These are phyloP conservation scores for Mormyrus hasselquistii DNA, from an alignment of 2,797 vertebrate species.

Conservation along the genomic window DNA sequence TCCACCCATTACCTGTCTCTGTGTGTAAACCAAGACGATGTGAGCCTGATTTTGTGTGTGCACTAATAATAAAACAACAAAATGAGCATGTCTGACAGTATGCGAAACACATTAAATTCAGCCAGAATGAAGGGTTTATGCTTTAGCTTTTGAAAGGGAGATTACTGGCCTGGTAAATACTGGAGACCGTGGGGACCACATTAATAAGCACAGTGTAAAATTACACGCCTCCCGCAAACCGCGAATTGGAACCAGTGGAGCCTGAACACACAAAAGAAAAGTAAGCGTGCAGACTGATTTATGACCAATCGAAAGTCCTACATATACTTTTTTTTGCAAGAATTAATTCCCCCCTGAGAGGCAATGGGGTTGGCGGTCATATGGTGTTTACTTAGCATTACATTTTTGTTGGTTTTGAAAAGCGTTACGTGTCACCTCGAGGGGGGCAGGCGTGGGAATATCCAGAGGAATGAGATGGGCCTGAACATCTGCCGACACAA, in stretches of 20 bases:
- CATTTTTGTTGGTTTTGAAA: constrained; percentile 43
- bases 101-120: not conserved
- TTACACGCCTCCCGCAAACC: not conserved
- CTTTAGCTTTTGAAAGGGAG: not conserved
- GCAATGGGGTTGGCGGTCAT: constrained; percentile 49
- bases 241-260: not conserved
- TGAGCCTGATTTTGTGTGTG: not conserved
- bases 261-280: not conserved
- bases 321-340: not conserved
- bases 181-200: not conserved
- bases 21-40: not conserved
- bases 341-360: constrained; percentile 29
- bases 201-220: not conserved
- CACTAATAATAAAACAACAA: not conserved
- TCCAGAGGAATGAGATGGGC: constrained; percentile 38
- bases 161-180: not conserved
- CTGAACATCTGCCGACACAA: constrained; percentile 55
- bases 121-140: not conserved
- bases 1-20: not conserved
- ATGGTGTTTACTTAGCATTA: constrained; percentile 48
- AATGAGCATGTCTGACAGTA: not conserved
- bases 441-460: constrained; percentile 33
- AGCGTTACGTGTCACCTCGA: constrained; percentile 30
- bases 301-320: constrained; percentile 3
- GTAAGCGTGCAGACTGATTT: not conserved